Evolutionary conservation across 2,888 invertebrate species (phyloP).

Genomic region (Empis livida): DNA sequence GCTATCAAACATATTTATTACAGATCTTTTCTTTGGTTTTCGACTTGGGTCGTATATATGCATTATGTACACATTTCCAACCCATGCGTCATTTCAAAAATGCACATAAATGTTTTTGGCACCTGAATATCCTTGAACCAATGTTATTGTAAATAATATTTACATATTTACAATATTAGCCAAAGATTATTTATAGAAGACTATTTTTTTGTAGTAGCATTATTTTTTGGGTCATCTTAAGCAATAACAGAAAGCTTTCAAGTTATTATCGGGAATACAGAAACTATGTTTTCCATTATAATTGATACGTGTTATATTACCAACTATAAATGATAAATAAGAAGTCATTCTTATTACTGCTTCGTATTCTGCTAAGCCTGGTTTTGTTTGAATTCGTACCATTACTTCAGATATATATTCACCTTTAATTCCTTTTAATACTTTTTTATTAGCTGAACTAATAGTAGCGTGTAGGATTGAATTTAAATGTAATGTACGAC

Average conservation of each 20-base stretch:
- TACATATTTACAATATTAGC: no score
- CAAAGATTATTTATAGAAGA: no score
- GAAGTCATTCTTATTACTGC: conserved; percentile 49
- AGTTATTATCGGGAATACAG: conserved; percentile 59
- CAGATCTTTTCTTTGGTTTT: no score
- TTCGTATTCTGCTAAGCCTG: conserved; percentile 53
- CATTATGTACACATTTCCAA: no score
- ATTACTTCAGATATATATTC: conserved; percentile 33
- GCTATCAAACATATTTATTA: no score
- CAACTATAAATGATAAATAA: conserved; percentile 33
- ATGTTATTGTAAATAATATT: no score
- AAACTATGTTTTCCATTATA: conserved; percentile 68
- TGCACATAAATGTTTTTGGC: no score
- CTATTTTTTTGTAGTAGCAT: no score
- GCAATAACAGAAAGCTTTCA: conserved; percentile 71
- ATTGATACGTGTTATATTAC: conserved; percentile 65
- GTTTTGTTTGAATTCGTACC: conserved; percentile 37
- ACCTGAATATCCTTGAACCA: no score
- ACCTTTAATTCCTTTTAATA: conserved; percentile 24
- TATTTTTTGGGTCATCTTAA: neutral
- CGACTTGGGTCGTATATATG: no score
- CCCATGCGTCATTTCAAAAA: no score
- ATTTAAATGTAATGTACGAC: conserved; percentile 48
- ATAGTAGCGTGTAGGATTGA: conserved; percentile 54
- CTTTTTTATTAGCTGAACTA: conserved; percentile 34